Base-by-base conservation (phyloP, 2,113 vertebrate genomes). In the Enhydra lutris region DNA sequence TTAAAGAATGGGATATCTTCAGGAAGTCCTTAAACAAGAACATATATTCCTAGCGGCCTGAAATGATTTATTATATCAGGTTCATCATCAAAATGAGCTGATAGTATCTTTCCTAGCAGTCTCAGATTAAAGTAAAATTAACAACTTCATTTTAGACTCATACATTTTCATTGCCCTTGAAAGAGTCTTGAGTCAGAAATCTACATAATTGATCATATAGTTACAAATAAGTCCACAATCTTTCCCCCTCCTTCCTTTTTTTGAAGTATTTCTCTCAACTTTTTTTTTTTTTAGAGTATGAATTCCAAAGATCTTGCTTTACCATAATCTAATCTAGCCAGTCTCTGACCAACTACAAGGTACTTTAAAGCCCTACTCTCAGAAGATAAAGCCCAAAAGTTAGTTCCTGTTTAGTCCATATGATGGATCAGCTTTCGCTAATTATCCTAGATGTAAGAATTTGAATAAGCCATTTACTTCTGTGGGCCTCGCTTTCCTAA, bases 111-210 rank as follows among this genome's bases (percentile, higher is more conserved):
- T 83, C 12, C 23, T 93, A 67, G 71, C 4, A 52, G 83, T 94
- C 88, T 89, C 36, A 78, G n/a, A 74, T 91, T 59, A 89, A 96
- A n/a, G 18, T 89, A 80, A 96, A 94, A 94, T 89, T 39, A 89
- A 45, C n/a, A 67, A 74, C n/a, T 84, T 88, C 10, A 76, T 89
- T 96, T 93, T 94, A 91, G 24, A 83, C 5, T 94, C 10, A 18
- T 0, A 76, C 7, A 8, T 82, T 92, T 65, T 82, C 52, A 42
- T 59, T 83, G 17, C 18, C 45, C 26, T 95, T 87, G 45, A 79
- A 88, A 84, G 36, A 69, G 57, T 76, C 39, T 80, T 74, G 52
- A 97, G 39, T 7, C 61, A 90, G 36, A 8, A 36, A 83, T 55
- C 67, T 50, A 45, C 39, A 61, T 96, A 91, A 93, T 3, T 83